Conservation (phyloP, 2,888 invertebrate species). For the Megastigmus dorsalis region DNA sequence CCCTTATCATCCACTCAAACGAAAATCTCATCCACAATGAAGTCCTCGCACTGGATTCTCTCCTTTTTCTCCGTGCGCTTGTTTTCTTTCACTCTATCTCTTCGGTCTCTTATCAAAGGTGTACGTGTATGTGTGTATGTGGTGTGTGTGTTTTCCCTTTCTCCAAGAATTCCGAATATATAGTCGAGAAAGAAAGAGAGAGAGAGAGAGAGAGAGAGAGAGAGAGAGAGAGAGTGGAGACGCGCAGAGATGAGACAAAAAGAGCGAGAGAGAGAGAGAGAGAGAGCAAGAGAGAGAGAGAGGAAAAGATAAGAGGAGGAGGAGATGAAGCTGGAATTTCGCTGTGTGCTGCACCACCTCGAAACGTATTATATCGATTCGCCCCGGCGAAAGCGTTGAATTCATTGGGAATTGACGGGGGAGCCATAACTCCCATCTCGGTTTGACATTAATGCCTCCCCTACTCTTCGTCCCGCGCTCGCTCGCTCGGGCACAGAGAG, state of each 20-base stretch:
- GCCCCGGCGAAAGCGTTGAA: constrained; percentile 73
- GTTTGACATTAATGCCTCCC: constrained; percentile 74
- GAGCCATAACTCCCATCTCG: constrained; percentile 74
- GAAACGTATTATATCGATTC: constrained; percentile 68
- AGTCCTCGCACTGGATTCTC: not conserved
- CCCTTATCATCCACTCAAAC: constrained; percentile 28
- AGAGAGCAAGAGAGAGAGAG: not conserved
- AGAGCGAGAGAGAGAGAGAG: constrained; percentile 20
- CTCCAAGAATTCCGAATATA: not conserved
- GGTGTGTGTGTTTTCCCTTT: constrained; percentile 1
- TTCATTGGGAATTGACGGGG: constrained; percentile 75
- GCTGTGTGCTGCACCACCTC: constrained; percentile 7
- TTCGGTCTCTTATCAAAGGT: constrained; percentile 22
- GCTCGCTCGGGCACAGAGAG: constrained; percentile 59
- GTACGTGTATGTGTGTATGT: too few species aligned
- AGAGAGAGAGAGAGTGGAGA: constrained; percentile 1
- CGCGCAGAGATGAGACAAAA: too few species aligned
- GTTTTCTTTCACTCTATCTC: not conserved
- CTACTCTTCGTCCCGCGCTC: constrained; percentile 62
- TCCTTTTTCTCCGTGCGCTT: constrained; percentile 2
- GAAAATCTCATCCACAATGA: constrained; percentile 42
- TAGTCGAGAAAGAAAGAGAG: constrained; percentile 2
- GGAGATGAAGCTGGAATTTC: constrained; percentile 27
- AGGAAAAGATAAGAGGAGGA: constrained; percentile 10
- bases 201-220: not conserved